Evolutionary conservation across 2,888 invertebrate genomes (phyloP).

Genomic region (Napeogenes inachia): DNA sequence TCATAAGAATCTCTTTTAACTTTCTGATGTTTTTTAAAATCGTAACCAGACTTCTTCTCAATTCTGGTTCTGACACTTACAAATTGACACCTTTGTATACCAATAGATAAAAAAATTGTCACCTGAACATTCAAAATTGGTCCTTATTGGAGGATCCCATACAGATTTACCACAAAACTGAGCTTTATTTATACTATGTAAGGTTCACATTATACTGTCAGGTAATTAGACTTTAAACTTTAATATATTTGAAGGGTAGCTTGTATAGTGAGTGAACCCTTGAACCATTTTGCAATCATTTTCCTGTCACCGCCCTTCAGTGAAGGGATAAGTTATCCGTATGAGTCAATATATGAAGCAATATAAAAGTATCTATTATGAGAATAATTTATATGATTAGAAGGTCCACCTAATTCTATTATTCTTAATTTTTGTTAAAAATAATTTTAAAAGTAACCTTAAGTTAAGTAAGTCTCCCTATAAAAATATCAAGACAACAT

Average conservation of each 20-base stretch:
- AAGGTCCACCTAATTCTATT: too few relatives aligned
- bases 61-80: slow-evolving; percentile 51
- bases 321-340: background rate
- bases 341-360: background rate
- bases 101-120: slow-evolving; percentile 30
- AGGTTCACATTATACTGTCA: slow-evolving; percentile 6
- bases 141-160: slow-evolving; percentile 17
- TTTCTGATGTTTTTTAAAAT: slow-evolving; percentile 14
- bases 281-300: slow-evolving; percentile 30
- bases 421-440: too few relatives aligned
- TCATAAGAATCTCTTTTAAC: background rate
- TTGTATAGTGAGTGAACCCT: slow-evolving; percentile 16
- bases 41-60: slow-evolving; percentile 8
- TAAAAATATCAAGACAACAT: background rate
- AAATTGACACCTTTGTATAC: slow-evolving; percentile 53
- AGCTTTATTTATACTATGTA: slow-evolving; percentile 17
- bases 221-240: slow-evolving; percentile 20
- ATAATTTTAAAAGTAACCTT: background rate
- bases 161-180: background rate
- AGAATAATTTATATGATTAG: too few relatives aligned
- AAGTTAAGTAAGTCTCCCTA: too few relatives aligned
- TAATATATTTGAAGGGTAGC: slow-evolving; percentile 20
- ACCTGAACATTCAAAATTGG: slow-evolving; percentile 39
- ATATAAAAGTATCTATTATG: too few relatives aligned
- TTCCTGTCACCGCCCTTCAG: slow-evolving; percentile 23